Evolutionary conservation across 2,797 vertebrate species (phyloP), one percentile per base, ranked within the genome.

Genomic region (Perodicticus potto): DNA sequence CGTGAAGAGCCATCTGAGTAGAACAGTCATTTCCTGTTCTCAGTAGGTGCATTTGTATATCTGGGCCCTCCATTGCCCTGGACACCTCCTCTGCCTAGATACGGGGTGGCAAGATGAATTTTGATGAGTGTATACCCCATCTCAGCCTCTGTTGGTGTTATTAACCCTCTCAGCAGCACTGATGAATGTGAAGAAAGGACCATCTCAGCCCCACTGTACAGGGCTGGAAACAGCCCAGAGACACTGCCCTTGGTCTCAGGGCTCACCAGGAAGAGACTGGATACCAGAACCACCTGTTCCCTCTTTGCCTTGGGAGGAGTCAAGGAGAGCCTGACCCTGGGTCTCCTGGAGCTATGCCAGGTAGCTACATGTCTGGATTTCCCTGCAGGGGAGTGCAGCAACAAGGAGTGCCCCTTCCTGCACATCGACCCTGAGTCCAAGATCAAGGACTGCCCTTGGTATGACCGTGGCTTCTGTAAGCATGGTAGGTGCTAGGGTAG

Each of bases 401-500:
- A 99, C 98, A 99, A 99, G 98, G 99, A 99, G 97, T 99, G 99
- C 96, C 99, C 99, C 0, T 99, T 99, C 98, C 98, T 99, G 96
- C 99, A 99, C 98, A 99, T 99, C 20, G 99, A 99, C 97, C 99
- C 99, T 0, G 99, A 99, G 96, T 99, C 99, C 45, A 99, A 99
- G 99, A 99, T 99, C 98, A 99, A 99, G 99, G 99, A 99, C 98
- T 99, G 99, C 97, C 99, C 99, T 69, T 99, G 99, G 99, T 99
- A 99, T n/a, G 99, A 99, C 98, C 98, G 99, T 91, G 99, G 99
- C 88, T 99, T 99, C 99, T 99, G 99, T 97, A 99, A 99, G 98
- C 99, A 99, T 0, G 99, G 99, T 99, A 98, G 55, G 99, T 98
- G 53, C 72, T 2, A 0, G 53, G 37, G 23, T 1, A 0, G 37